Base-by-base conservation (phyloP, 2,888 invertebrate species). In the Escarpia spicata region DNA sequence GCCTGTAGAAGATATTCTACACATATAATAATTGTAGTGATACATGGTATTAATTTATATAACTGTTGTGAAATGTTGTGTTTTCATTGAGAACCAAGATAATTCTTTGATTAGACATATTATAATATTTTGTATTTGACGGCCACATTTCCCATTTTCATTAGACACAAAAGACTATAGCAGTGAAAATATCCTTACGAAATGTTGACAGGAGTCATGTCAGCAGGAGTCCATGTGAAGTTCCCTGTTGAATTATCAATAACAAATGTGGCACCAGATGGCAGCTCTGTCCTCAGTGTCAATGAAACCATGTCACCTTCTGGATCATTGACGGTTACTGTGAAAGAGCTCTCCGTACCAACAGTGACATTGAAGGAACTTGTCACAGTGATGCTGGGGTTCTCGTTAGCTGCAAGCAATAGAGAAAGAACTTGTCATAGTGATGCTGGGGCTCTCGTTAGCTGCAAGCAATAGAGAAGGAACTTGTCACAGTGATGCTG, bases 231-330 rank as follows among this genome's bases (percentile, higher is more conserved):
- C 75, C 75, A 75, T 19, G n/a, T 75, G 75, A 75, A 75, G 26
- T 3, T n/a, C 0, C 75, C 75, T 4, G 75, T 75, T 75, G 15
- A 3, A 26, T 75, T 75, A 26, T 75, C 6, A 75, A 75, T 75
- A 26, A 26, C 6, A 75, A 75, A 75, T 2, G 0, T 75, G n/a
- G 75, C 75, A 75, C 75, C 75, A 75, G 75, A 26, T 75, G 75
- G 75, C 75, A 75, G 75, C 26, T 75, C 75, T 75, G 75, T 75
- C 75, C 75, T 75, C 75, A 75, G 75, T 75, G 75, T 75, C 75
- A 75, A 26, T 75, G 75, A 26, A 19, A 75, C 75, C n/a, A 2
- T 75, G 26, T 75, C 26, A 75, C 19, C 6, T 75, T 75, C 75
- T 26, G 75, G 75, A 75, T 75, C 75, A 26, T 15, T 75, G 75